Evolutionary conservation across 1,140 invertebrate genomes (phyloP).

Genomic region (Drosophila ananassae): DNA sequence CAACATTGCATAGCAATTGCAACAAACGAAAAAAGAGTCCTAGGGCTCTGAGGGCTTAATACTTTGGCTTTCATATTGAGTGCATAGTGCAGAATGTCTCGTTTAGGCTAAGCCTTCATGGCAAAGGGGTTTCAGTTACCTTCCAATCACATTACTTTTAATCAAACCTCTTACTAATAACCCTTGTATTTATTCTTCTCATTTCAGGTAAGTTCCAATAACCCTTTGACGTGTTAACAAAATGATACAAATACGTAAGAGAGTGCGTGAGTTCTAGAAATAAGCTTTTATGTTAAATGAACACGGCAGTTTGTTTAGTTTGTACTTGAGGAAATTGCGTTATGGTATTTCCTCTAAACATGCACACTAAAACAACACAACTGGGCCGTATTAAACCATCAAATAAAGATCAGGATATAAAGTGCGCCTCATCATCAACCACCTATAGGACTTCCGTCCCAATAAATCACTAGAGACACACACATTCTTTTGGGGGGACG

Average conservation of each 20-base stretch:
- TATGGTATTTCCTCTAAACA: neutral
- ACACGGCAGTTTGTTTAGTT: neutral
- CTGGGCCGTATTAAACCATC: constrained; percentile 20
- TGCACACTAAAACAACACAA: constrained; percentile 9
- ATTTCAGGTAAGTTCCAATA: constrained; percentile 64
- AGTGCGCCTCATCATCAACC: constrained; percentile 1
- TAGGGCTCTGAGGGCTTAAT: constrained; percentile 32
- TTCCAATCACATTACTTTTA: neutral
- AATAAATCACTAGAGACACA: constrained; percentile 65
- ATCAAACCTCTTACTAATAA: neutral
- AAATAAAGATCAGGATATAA: constrained; percentile 39
- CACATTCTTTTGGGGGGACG: constrained; percentile 5
- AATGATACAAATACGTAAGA: constrained; percentile 10
- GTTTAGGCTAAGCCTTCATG: constrained; percentile 30
- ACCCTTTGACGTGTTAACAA: constrained; percentile 9
- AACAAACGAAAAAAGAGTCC: constrained; percentile 24
- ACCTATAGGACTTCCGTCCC: constrained; percentile 3
- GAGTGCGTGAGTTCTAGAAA: constrained; percentile 60
- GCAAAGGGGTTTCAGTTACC: constrained; percentile 4
- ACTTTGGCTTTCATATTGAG: constrained; percentile 16
- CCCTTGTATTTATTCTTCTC: constrained; percentile 23
- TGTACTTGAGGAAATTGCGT: neutral
- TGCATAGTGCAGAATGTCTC: constrained; percentile 13
- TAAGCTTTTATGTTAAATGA: constrained; percentile 30
- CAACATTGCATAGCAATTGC: constrained; percentile 40